Base-by-base conservation (phyloP, 2,888 invertebrate genomes). In the Folsomia manolachei region DNA sequence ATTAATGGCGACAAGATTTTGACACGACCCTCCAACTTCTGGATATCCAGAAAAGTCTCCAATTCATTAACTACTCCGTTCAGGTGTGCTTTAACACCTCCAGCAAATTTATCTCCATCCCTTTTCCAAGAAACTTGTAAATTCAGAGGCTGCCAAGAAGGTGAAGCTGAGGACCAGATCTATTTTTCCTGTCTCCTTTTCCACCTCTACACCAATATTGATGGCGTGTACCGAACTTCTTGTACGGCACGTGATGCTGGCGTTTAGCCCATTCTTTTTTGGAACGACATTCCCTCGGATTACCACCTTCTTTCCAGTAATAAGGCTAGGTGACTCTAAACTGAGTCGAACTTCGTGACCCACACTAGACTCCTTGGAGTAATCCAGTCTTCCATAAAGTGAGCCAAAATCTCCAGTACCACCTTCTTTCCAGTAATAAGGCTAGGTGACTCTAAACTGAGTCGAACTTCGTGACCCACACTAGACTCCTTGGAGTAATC, bases 341-440 rank as follows among this genome's bases (percentile, higher is more conserved):
- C 69, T 75, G n/a, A 81, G 9, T 56, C 75, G 73, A 51, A 74
- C 64, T 27, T 67, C 69, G 53, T 68, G 73, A 1, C 70, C 52
- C 27, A 63, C 70, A 14, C 9, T 51, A 1, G 53, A 68, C 25
- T 56, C n/a, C n/a, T 56, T 56, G 18, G 56, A 56, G 21, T 56
- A 27, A 27, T 66, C 14, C 71, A 73, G 14, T 62, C 70, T 68
- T 1, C 66, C 70, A 25, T 71, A 74, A 51, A 75, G 75, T 19
- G 74, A 70, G 18, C 77, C 77, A 56, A 72, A 78, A n/a, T n/a
- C n/a, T n/a, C n/a, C n/a, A n/a, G n/a, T n/a, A n/a, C n/a, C n/a
- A 79, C 70, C 24, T 74, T 71, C 60, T 81, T 81, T 0, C 79
- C 81, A 51, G 68, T 71, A n/a, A 81, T 23, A 0, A 80, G 53